Base-by-base conservation (phyloP, 2,113 vertebrate species). In the Girardinichthys multiradiatus region DNA sequence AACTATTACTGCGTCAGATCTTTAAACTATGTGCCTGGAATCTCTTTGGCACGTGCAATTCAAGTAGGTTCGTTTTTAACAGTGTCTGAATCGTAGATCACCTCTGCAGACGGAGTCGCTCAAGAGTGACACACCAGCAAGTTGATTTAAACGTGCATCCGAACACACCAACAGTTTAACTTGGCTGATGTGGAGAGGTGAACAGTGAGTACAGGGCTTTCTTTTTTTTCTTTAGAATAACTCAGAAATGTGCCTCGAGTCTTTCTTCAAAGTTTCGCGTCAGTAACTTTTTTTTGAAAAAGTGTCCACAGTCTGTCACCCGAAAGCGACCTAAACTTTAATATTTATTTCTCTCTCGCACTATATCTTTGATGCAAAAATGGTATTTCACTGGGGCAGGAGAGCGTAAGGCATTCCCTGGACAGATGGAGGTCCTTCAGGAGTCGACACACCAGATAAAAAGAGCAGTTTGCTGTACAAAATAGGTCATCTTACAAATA, bases 351-450 rank as follows among this genome's bases (percentile, higher is more conserved):
- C 61, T 83, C 54, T 68, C 51, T 19, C 19, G 9, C 29, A 1
- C 59, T 61, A 68, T 76, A 75, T 87, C 76, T 54, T 81, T 76
- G 72, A 80, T 80, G 86, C 76, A 83, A 80, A n/a, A 80, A 64
- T 31, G 70, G 75, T 74, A 27, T 72, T 60, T 37, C 72, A 81
- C 24, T 81, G 87, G 59, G 82, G 83, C 86, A 77, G 80, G 90
- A 87, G 87, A 92, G 85, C 92, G 88, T 93, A 94, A 94, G 92
- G 92, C 92, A 92, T 92, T 92, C 91, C 90, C 88, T 82, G 90
- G 85, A 91, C 89, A 85, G 90, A 91, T 86, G 85, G 77, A 89
- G 87, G 89, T 92, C 90, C 88, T 92, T 91, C 90, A 88, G 88
- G 92, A 90, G 77, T 86, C 85, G 76, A 89, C 82, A 90, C 69